Evolutionary conservation across 2,797 vertebrate genomes (phyloP), one percentile per base, ranked within the genome.

Genomic region (Anomalospiza imberbis): DNA sequence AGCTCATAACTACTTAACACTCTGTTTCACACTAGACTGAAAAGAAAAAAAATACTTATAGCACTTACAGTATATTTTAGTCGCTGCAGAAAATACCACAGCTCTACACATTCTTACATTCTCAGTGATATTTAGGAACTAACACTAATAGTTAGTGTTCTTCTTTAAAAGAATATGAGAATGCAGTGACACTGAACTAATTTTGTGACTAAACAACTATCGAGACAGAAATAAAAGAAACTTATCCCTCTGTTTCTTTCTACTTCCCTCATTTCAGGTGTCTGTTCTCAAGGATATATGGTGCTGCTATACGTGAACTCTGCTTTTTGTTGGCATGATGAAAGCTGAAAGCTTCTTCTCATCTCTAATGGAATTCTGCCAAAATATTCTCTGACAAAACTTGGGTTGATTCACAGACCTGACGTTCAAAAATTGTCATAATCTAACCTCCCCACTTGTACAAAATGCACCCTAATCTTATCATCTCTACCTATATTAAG

Each of bases 281-380:
- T 57, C 91, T 66, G 11, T 76, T 94, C 55, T 88, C 62, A 91
- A 84, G 34, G 60, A 75, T 91, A 81, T 94, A 66, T 73, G 55
- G 51, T 90, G 32, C 71, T 67, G 51, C 48, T 90, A 68, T 73
- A 86, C 2, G 4, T 88, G 91, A 95, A 85, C 85, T 91, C 63
- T 66, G 44, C 58, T 91, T 84, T 84, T 93, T 92, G 58, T 44
- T 92, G 88, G 66, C 54, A 81, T 66, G 76, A 85, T 78, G 48
- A 90, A 96, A 94, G 70, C 83, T 70, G 76, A 93, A 96, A 88
- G 31, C 19, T 34, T 94, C 91, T 90, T 92, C 94, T 94, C 80
- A 90, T 86, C 63, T 93, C 70, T 53, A 72, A 75, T 68, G 68
- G 79, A 79, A 83, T 91, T 80, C 50, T 91, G 85, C 85, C 94